Percentiles rank a stretch among this genome's conserved stretches.
These are phyloP conservation scores for Patiria miniata DNA, from an alignment of 35 echinoderm and acorn worm genomes.

Conservation along the genomic window DNA sequence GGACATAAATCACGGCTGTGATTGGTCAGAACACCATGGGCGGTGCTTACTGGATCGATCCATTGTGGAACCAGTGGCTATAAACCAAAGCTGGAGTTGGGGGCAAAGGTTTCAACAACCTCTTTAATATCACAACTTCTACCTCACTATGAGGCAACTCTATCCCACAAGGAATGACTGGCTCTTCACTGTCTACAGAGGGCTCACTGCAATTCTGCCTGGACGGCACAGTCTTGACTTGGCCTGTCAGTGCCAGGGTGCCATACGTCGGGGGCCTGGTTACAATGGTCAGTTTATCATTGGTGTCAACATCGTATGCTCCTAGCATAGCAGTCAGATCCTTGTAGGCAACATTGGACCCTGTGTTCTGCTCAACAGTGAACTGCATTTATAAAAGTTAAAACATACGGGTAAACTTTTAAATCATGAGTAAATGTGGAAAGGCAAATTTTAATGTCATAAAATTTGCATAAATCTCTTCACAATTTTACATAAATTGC, in stretches of 20 bases:
- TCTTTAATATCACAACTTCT: too few species aligned
- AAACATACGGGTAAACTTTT: too few species aligned
- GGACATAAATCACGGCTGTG: too few species aligned
- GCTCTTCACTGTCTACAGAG: neutral
- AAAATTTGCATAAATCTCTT: too few species aligned
- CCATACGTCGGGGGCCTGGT: neutral
- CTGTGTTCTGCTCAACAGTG: conserved; percentile 33
- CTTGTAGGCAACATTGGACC: neutral
- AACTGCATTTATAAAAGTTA: too few species aligned
- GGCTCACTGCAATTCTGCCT: neutral
- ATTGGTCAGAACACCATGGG: too few species aligned
- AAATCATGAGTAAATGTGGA: too few species aligned
- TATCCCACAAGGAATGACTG: neutral
- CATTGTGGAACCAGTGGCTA: too few species aligned
- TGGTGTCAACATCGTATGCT: conserved; percentile 13
- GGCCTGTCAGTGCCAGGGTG: neutral
- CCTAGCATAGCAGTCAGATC: neutral
- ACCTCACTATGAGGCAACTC: neutral
- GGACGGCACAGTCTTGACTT: neutral
- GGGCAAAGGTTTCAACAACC: too few species aligned
- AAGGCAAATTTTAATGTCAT: neutral
- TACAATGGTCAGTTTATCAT: neutral
- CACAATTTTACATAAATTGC: too few species aligned
- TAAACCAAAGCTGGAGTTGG: too few species aligned
- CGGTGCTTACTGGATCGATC: too few species aligned